phyloP scores from a whole-genome alignment of 1,140 invertebrate genomes.

The Habropoda laboriosa region DNA sequence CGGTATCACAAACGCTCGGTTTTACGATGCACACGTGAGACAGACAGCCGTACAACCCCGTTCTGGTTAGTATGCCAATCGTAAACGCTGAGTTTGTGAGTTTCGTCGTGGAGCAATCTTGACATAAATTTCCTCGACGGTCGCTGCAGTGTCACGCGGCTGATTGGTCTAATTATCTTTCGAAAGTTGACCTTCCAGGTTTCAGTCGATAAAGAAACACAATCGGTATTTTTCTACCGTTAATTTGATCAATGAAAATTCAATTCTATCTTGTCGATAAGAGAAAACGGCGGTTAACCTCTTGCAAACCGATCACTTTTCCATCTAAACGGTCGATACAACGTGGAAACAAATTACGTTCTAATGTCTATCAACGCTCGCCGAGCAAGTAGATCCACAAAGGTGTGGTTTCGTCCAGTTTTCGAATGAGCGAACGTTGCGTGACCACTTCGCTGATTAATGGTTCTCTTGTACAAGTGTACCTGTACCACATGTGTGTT shows the following conservation, averaged over 20 bases:
- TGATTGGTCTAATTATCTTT: conserved; percentile 21
- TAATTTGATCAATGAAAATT: too few species aligned
- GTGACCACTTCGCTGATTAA: conserved; percentile 44
- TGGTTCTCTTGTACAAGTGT: too few species aligned
- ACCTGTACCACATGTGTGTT: not conserved
- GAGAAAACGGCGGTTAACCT: too few species aligned
- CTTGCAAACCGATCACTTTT: too few species aligned
- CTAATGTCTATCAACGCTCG: conserved; percentile 17
- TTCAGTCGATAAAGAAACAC: too few species aligned
- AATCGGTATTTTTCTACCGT: not conserved
- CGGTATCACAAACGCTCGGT: too few species aligned
- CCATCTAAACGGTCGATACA: not conserved
- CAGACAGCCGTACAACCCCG: not conserved
- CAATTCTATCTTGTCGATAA: too few species aligned
- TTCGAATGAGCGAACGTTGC: conserved; percentile 30
- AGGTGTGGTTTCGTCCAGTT: conserved; percentile 36
- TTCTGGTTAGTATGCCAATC: conserved; percentile 18
- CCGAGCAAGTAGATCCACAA: not conserved
- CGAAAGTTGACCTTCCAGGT: not conserved
- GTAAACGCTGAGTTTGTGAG: not conserved
- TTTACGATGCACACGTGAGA: not conserved
- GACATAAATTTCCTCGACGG: conserved; percentile 25
- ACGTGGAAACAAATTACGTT: not conserved
- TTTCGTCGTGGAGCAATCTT: conserved; percentile 24
- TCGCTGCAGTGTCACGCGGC: not conserved